Base-by-base conservation (phyloP, 37 sponge, comb jelly and placozoan species). In the Haliclona indistincta region DNA sequence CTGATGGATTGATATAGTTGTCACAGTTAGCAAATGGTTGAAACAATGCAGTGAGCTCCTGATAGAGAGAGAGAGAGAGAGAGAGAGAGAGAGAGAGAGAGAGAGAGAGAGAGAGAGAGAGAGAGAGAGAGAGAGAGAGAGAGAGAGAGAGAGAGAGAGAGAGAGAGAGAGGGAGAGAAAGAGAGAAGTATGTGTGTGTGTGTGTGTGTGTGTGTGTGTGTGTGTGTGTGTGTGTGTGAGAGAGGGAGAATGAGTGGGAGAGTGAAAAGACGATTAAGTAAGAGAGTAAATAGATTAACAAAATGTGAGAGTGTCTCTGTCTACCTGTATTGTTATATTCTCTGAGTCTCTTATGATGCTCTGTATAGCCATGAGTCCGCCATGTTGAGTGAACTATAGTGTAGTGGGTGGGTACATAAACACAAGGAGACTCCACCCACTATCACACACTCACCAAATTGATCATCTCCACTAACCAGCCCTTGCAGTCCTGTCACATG, bases 391-490 rank as follows among this genome's bases (percentile, higher is more conserved):
- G 81, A 93, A 93, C 86, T 93, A 52, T 26, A 70, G 29, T 26
- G 38, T 37, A 2, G 37, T 20, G 1, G 47, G 8, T 30, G 15
- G 49, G 15, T 10, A 47, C 15, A 15, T 10, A 15, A 47, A 17
- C 15, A 47, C 10, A 47, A 47, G 64, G 42, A 32, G 32, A 37
- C 30, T 1, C 38, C 6, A 55, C 8, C 6, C 41, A 73, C 1
- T 1, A 54, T 5, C 60, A 53, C 61, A 25, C 19, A 67, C 88
- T 78, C 29, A 91, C 92, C 41, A 66, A 56, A 64, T 93, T 93
- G 75, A 93, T 78, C 25, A 86, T 56, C 22, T 93, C 91, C 45
- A 93, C 94, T 29, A 93, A 76, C 79, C 92, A 85, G 22, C 94
- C 94, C 56, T 82, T 86, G 70, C 82, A 72, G 44, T 89, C 91